These are phyloP conservation scores for Nothura maculosa DNA, from an alignment of 2,797 vertebrate genomes.

Conservation along the genomic window DNA sequence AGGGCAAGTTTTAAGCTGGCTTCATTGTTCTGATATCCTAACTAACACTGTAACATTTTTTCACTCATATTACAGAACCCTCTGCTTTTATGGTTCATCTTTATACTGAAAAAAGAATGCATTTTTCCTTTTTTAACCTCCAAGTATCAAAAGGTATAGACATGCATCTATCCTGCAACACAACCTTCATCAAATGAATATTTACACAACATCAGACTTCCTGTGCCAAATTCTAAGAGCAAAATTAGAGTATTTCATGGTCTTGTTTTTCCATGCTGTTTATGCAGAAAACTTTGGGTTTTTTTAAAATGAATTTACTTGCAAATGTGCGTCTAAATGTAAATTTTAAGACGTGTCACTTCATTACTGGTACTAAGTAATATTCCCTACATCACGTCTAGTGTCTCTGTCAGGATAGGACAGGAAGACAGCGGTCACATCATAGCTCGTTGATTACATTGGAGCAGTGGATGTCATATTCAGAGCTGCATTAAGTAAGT, in stretches of 20 bases:
- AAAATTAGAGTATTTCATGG: not conserved
- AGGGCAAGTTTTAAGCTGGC: not conserved
- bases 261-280: not conserved
- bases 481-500: not conserved
- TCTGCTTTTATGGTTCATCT: not conserved
- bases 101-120: not conserved
- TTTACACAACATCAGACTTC: fast-evolving
- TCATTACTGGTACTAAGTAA: not conserved
- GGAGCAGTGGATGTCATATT: not conserved
- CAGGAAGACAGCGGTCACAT: fast-evolving
- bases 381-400: not conserved
- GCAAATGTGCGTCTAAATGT: not conserved
- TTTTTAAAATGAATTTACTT: not conserved
- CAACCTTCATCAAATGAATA: not conserved
- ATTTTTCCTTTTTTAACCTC: not conserved
- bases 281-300: not conserved
- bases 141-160: not conserved
- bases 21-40: not conserved
- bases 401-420: not conserved
- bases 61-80: not conserved
- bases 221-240: not conserved
- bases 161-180: not conserved
- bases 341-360: not conserved
- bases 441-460: not conserved
- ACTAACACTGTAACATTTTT: not conserved